Conservation (phyloP, 30 jellyfish, hydroid and myxozoan genomes). For the Chironex yamaguchii region DNA sequence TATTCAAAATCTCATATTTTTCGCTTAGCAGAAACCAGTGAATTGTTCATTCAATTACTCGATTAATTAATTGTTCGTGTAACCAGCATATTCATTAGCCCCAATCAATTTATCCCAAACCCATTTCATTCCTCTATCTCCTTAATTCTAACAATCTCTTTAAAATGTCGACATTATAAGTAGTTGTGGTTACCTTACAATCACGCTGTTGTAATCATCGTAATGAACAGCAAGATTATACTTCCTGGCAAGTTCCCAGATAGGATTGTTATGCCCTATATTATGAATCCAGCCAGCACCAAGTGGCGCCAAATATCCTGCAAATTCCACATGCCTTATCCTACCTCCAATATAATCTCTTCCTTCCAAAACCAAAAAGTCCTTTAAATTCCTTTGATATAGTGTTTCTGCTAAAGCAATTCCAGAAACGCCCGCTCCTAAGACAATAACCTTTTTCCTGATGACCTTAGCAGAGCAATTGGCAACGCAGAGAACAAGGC, state of each 20-base stretch:
- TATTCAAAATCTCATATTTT: too few species aligned
- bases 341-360: constrained; percentile 69
- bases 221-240: constrained; percentile 32
- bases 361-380: constrained; percentile 77
- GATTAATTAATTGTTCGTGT: too few species aligned
- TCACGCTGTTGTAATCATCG: constrained; percentile 63
- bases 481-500: too few species aligned
- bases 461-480: too few species aligned
- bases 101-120: too few species aligned
- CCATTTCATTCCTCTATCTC: too few species aligned
- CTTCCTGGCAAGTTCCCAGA: constrained; percentile 62
- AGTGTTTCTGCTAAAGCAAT: constrained; percentile 74
- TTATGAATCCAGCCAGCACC: constrained; percentile 72
- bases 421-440: constrained; percentile 87
- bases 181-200: constrained; percentile 50
- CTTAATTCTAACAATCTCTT: too few species aligned
- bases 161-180: too few species aligned
- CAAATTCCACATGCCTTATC: constrained; percentile 38
- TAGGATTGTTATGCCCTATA: constrained; percentile 35
- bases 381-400: constrained; percentile 32
- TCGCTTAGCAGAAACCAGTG: too few species aligned
- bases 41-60: too few species aligned
- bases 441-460: constrained; percentile 64
- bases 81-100: too few species aligned
- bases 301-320: constrained; percentile 34